These are phyloP conservation scores for Amphiprion ocellaris DNA, from an alignment of 2,113 vertebrate genomes.

Conservation along the genomic window DNA sequence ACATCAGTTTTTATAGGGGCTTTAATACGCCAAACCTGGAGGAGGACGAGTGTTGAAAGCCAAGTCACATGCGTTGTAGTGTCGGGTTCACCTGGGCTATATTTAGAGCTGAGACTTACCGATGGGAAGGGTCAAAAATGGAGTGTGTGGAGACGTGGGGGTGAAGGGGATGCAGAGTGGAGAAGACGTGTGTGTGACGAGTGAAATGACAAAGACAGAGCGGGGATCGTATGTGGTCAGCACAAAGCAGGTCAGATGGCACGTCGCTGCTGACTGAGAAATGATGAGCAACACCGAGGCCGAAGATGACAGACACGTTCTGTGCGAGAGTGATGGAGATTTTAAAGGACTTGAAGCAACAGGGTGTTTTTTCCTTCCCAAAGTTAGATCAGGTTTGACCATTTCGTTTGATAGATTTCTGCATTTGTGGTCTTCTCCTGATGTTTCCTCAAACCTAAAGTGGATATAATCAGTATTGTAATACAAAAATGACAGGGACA, in stretches of 20 bases:
- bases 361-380: not conserved
- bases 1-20: not conserved
- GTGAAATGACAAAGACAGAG: constrained; percentile 38
- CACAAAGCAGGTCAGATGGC: constrained; percentile 34
- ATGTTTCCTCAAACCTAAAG: not conserved
- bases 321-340: constrained; percentile 6
- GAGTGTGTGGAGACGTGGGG: constrained; percentile 5
- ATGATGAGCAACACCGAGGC: constrained; percentile 15
- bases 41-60: constrained; percentile 43
- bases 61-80: constrained; percentile 69
- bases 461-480: too few relatives aligned
- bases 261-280: not conserved
- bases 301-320: not conserved
- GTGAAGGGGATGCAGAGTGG: not conserved
- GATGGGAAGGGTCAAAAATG: constrained; percentile 33
- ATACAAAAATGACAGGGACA: too few relatives aligned
- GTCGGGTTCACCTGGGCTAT: constrained; percentile 77
- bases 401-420: not conserved
- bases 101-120: constrained; percentile 63
- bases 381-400: not conserved
- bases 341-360: not conserved
- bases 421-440: not conserved
- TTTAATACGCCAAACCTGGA: constrained; percentile 35
- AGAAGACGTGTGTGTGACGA: not conserved
- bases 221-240: constrained; percentile 23